Conservation (phyloP, 1,140 invertebrate genomes). For the Araneus ventricosus region DNA sequence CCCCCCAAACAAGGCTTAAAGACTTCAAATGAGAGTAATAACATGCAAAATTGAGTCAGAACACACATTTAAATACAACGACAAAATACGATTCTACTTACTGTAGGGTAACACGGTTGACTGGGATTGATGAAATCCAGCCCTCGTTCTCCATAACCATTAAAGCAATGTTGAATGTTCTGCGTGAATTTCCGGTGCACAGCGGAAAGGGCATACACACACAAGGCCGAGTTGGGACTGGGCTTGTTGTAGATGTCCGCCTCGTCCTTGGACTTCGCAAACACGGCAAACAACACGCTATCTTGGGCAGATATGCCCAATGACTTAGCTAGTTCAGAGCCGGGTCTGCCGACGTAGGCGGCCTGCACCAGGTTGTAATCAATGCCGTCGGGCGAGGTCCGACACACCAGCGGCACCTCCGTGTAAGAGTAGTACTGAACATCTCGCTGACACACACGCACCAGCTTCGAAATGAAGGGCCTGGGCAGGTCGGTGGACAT, state of each 20-base stretch:
- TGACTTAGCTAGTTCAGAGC: slow-evolving; percentile 91
- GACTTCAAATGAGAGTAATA: no score
- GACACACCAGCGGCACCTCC: slow-evolving; percentile 86
- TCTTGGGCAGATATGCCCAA: slow-evolving; percentile 94
- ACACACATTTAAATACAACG: no score
- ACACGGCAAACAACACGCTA: slow-evolving; percentile 96
- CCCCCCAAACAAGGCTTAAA: no score
- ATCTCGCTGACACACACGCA: slow-evolving; percentile 97
- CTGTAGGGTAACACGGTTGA: slow-evolving; percentile 90
- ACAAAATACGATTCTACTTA: slow-evolving; percentile 81
- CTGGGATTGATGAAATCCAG: slow-evolving; percentile 94
- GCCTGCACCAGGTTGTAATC: slow-evolving; percentile 95
- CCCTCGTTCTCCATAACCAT: slow-evolving; percentile 91
- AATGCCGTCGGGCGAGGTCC: slow-evolving; percentile 84
- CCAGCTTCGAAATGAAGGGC: slow-evolving; percentile 94
- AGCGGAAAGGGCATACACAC: slow-evolving; percentile 95
- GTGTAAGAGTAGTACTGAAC: slow-evolving; percentile 98
- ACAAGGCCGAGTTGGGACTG: slow-evolving; percentile 89
- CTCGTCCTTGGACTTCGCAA: slow-evolving; percentile 87
- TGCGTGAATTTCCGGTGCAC: slow-evolving; percentile 97
- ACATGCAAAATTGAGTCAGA: no score
- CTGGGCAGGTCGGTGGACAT: slow-evolving; percentile 85
- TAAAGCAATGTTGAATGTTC: slow-evolving; percentile 98
- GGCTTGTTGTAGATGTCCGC: slow-evolving; percentile 80
- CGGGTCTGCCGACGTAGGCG: slow-evolving; percentile 94